Conservation (phyloP, 2,113 vertebrate genomes). For the Abramis brama region DNA sequence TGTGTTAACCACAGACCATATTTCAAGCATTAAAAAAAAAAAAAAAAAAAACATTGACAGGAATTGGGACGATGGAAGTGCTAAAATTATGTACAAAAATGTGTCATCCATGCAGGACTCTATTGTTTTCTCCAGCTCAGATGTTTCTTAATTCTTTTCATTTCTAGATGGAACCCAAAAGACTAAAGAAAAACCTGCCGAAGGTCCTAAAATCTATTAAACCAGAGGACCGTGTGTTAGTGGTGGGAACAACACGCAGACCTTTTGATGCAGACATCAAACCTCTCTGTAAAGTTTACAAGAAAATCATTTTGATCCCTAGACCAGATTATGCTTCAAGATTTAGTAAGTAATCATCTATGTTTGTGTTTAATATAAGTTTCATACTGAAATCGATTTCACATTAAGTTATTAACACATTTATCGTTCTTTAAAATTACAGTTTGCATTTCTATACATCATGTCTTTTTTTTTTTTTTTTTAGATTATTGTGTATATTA, state of each 20-base stretch:
- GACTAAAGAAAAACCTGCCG: slow-evolving; percentile 77
- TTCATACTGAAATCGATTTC: not conserved
- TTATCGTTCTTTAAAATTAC: not conserved
- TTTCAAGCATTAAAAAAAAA: not conserved
- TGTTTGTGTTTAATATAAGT: not conserved
- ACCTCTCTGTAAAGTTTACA: slow-evolving; percentile 78
- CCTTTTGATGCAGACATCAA: slow-evolving; percentile 80
- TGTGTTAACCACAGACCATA: not conserved
- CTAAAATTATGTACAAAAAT: not conserved
- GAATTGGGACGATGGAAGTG: not conserved
- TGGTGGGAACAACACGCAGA: slow-evolving; percentile 78
- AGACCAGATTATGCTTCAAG: slow-evolving; percentile 85
- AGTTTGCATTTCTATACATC: not conserved
- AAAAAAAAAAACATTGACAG: not conserved
- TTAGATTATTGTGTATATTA: not conserved
- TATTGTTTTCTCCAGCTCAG: not conserved
- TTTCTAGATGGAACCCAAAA: slow-evolving; percentile 73
- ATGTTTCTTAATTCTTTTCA: not conserved
- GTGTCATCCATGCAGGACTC: not conserved
- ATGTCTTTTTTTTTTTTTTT: no score
- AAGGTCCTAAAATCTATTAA: slow-evolving; percentile 79
- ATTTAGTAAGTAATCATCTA: slow-evolving; percentile 73
- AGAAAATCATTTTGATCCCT: slow-evolving; percentile 83
- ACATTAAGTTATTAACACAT: not conserved
- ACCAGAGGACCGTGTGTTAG: slow-evolving; percentile 78